A percentile compares a stretch with the other conserved stretches of the same genome.
These are phyloP conservation scores for Danio jaintianensis DNA, from an alignment of 2,797 vertebrate species.

Conservation along the genomic window DNA sequence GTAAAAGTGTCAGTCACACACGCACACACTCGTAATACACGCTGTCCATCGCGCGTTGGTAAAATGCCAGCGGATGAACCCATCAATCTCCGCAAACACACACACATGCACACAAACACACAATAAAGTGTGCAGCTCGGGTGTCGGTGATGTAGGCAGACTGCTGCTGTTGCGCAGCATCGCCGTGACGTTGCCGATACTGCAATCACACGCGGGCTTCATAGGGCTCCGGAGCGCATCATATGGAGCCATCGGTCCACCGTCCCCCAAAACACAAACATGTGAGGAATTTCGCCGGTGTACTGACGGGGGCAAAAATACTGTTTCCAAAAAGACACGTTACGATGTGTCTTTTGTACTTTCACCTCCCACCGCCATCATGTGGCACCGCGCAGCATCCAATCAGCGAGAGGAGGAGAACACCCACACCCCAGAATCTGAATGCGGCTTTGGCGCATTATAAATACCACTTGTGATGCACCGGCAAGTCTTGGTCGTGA, in stretches of 20 bases:
- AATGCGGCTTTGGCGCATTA: conserved; percentile 81
- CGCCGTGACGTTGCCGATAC: not conserved
- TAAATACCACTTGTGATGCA: conserved; percentile 88
- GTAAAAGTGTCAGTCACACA: conserved; percentile 72
- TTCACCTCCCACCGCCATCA: conserved; percentile 74
- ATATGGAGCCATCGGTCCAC: conserved; percentile 2
- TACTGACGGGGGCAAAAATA: conserved; percentile 40
- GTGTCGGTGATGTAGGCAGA: not conserved
- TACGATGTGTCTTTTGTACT: conserved; percentile 64
- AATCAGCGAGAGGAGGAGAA: conserved; percentile 82
- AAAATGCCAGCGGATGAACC: not conserved
- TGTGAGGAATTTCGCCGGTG: conserved; percentile 58
- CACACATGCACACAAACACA: not conserved
- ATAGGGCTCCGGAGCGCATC: conserved; percentile 2
- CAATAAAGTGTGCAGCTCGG: not conserved
- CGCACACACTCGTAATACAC: not conserved
- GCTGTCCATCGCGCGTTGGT: not conserved
- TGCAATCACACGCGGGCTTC: conserved; percentile 24
- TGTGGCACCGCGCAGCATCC: conserved; percentile 80
- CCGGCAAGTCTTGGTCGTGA: conserved; percentile 84
- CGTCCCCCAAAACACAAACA: conserved; percentile 62
- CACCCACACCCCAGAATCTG: conserved; percentile 82
- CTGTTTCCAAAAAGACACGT: conserved; percentile 37
- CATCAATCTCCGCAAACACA: not conserved
- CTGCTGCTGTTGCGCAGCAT: conserved; percentile 19